A percentile compares a stretch with the other conserved stretches of the same genome.
Evolutionary conservation across 2,797 vertebrate genomes (phyloP).

Genomic region (Moxostoma hubbsi): DNA sequence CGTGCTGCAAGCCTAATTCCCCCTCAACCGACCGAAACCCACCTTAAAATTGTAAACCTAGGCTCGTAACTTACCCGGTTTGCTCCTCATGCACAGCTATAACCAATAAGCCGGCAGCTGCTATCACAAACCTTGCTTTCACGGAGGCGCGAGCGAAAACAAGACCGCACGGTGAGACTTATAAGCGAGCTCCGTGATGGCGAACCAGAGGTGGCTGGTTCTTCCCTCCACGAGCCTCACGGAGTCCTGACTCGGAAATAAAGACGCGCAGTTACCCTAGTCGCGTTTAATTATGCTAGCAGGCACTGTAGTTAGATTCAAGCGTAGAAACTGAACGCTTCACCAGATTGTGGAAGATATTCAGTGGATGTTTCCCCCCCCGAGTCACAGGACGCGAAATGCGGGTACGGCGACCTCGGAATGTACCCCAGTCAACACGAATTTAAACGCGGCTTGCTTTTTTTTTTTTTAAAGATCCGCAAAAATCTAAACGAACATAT

Average conservation of each 20-base stretch:
- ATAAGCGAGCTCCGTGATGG: constrained; percentile 90
- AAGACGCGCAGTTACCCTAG: constrained; percentile 33
- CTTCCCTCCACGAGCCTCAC: constrained; percentile 80
- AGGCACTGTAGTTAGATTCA: not conserved
- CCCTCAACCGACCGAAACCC: constrained; percentile 70
- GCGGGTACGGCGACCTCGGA: constrained; percentile 77
- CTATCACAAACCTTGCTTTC: constrained; percentile 67
- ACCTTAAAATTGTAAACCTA: constrained; percentile 59
- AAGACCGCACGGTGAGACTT: constrained; percentile 81
- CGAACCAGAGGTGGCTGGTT: constrained; percentile 87
- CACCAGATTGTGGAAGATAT: too few relatives aligned
- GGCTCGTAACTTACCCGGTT: constrained; percentile 67
- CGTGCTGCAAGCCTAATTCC: constrained; percentile 62
- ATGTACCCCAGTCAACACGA: constrained; percentile 60
- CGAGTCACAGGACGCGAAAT: constrained; percentile 72
- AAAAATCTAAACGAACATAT: not conserved
- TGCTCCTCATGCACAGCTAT: constrained; percentile 59
- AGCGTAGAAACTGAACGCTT: not conserved
- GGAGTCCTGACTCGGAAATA: constrained; percentile 78
- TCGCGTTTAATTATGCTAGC: not conserved
- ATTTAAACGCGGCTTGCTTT: constrained; percentile 40
- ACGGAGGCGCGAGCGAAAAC: constrained; percentile 70
- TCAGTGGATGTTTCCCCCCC: constrained; percentile 50
- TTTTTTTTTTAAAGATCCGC: constrained; percentile 26
- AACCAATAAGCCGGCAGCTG: constrained; percentile 62